Evolutionary conservation across 2,888 invertebrate genomes (phyloP).

Genomic region (Eilema griseolum): DNA sequence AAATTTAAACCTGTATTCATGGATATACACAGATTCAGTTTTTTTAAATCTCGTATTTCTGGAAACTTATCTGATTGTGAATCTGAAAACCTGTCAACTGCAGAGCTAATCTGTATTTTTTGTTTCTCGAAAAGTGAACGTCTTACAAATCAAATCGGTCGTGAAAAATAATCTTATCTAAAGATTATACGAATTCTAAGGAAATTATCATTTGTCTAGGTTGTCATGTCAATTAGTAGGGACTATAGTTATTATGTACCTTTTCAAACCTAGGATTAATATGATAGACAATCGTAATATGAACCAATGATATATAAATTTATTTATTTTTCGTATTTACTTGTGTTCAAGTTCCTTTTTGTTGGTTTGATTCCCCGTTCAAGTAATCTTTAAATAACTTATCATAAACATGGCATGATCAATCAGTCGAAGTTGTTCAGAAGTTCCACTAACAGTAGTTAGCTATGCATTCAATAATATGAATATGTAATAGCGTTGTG

Average conservation of each 20-base stretch:
- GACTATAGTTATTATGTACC: too few species aligned
- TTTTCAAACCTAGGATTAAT: neutral
- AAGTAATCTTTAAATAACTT: too few species aligned
- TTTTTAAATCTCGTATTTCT: neutral
- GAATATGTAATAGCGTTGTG: too few species aligned
- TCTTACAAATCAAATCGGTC: neutral
- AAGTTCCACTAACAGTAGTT: too few species aligned
- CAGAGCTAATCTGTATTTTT: neutral
- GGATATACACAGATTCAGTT: too few species aligned
- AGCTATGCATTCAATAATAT: too few species aligned
- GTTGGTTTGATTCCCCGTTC: too few species aligned
- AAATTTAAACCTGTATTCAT: neutral
- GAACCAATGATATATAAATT: neutral
- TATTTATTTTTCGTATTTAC: too few species aligned
- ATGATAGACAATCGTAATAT: neutral
- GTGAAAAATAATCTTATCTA: neutral
- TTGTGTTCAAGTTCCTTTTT: too few species aligned
- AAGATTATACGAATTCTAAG: neutral
- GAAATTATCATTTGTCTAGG: neutral
- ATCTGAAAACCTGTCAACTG: neutral
- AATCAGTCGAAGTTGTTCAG: too few species aligned
- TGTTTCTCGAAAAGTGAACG: neutral
- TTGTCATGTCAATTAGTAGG: neutral
- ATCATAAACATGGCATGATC: too few species aligned
- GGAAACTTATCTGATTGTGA: neutral